phyloP scores from a whole-genome alignment of 2,113 vertebrate species.

The Anser cygnoides region DNA sequence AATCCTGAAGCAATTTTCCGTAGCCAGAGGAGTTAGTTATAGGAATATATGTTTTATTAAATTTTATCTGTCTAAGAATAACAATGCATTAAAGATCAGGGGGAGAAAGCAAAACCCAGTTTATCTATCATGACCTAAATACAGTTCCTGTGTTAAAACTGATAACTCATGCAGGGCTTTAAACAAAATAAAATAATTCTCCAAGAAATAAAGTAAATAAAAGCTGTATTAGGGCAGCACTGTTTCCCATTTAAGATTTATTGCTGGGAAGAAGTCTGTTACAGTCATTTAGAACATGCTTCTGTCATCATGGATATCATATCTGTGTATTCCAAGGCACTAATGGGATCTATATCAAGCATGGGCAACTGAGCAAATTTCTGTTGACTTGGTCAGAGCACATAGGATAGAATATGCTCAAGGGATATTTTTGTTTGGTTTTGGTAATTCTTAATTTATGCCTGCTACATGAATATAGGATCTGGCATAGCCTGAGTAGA shows the following conservation, averaged over 20 bases:
- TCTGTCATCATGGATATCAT: not conserved
- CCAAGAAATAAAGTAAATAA: no score
- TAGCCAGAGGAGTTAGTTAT: not conserved
- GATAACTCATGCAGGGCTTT: no score
- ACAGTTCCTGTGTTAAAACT: no score
- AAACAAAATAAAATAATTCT: no score
- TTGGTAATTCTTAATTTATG: not conserved
- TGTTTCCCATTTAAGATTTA: no score
- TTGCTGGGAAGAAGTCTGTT: no score
- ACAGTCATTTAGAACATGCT: not conserved
- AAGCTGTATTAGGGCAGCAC: no score
- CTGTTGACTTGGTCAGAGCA: not conserved
- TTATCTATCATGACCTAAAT: no score
- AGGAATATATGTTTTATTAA: not conserved
- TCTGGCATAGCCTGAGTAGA: not conserved
- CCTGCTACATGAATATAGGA: not conserved
- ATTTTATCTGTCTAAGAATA: not conserved
- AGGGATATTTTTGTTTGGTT: not conserved
- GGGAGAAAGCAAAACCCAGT: not conserved
- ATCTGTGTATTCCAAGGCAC: not conserved
- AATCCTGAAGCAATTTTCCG: not conserved
- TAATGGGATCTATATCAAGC: not conserved
- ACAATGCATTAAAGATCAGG: not conserved
- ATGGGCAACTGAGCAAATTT: not conserved
- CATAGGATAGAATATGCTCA: not conserved